Base-by-base conservation (phyloP, 30 jellyfish, hydroid and myxozoan genomes). In the Chrysaora quinquecirrha region DNA sequence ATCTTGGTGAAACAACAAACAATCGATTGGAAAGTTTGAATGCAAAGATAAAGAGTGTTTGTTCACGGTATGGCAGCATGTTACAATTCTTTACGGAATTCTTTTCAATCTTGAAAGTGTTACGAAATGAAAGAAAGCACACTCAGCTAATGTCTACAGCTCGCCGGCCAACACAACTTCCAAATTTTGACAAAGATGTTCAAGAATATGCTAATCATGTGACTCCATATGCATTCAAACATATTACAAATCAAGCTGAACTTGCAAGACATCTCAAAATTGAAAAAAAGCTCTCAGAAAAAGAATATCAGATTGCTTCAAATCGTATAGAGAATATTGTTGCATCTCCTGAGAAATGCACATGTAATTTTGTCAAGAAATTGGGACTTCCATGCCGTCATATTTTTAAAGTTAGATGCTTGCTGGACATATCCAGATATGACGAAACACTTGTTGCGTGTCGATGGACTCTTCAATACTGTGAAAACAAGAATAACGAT, bases 1-100 rank as follows among this genome's bases (percentile, higher is more conserved):
- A 32, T 48, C 54, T 70, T 32, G 89, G 89, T 27, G 89, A 83
- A 70, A 71, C 89, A 48, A 83, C 94, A 19, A 83, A 83, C 38
- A 83, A 83, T 47, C 65, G 94, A 11, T 50, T 83, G 23, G 94
- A 83, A 50, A 75, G 87, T 54, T 16, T 75, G 22, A 75, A 75
- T 48, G 79, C 87, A 49, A 75, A 75, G 60, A 30, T 75, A 12
- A 75, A 75, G 58, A 54, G 68, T 28, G 87, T 75, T 49, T 52
- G 87, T 38, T 49, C 63, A 20, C 54, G 62, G 20, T 75, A 75
- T 50, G 25, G 85, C 33, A 70, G 52, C 71, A 21, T 83, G 64
- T 6, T 29, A 82, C 81, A 70, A 50, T 83, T 83, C 60, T 71
- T 80, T 25, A 30, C 70, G 21, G 89, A 71, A 21, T 83, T 83